phyloP scores from a whole-genome alignment of 2,888 invertebrate genomes.

The Melinopterus prodromus region DNA sequence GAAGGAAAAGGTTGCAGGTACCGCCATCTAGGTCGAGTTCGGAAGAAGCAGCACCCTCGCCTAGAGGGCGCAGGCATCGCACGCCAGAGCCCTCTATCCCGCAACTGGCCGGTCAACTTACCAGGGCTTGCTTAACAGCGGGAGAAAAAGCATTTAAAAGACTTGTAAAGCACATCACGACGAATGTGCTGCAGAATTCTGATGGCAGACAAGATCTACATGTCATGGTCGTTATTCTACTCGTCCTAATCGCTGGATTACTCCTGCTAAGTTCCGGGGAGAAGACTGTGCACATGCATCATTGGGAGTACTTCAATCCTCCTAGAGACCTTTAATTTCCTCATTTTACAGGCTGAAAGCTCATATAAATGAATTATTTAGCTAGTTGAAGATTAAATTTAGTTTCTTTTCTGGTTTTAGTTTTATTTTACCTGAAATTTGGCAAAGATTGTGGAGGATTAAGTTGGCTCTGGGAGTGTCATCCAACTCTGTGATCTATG shows the following conservation, averaged over 20 bases:
- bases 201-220: constrained; percentile 78
- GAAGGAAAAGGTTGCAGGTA: constrained; percentile 63
- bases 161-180: constrained; percentile 71
- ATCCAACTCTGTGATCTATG: not conserved
- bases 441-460: not conserved
- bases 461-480: not conserved
- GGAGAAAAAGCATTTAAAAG: constrained; percentile 72
- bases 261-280: constrained; percentile 76
- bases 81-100: constrained; percentile 71
- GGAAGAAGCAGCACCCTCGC: constrained; percentile 44
- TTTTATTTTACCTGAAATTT: not conserved
- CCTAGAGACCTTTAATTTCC: constrained; percentile 65
- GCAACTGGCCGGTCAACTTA: constrained; percentile 75
- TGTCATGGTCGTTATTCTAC: constrained; percentile 79
- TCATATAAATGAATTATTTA: not conserved
- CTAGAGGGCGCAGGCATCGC: constrained; percentile 49
- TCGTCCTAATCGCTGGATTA: constrained; percentile 80
- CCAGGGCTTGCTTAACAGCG: constrained; percentile 73
- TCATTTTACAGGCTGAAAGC: constrained; percentile 15
- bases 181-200: constrained; percentile 67
- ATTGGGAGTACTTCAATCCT: constrained; percentile 90
- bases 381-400: not conserved
- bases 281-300: constrained; percentile 78
- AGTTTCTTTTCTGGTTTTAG: not conserved
- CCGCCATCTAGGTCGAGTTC: constrained; percentile 52